Evolutionary conservation across 2,888 invertebrate genomes (phyloP), one percentile per base, ranked within the genome.

Genomic region (Urechis unicinctus): DNA sequence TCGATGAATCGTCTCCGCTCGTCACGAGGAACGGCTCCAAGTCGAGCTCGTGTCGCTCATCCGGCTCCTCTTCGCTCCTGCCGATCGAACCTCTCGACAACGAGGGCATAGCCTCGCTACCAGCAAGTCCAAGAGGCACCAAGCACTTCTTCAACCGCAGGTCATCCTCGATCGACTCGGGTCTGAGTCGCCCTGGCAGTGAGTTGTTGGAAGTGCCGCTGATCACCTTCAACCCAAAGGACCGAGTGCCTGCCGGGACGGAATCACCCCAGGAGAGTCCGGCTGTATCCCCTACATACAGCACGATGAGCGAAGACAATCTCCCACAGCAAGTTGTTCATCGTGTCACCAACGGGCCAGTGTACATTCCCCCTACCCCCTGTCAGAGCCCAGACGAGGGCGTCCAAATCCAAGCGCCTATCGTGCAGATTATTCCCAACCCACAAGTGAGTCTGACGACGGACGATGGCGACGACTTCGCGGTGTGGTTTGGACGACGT

Each of bases 401-500:
- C 9, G 28, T 28, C 21, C 24, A 2, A 5, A 26, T 22, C 29
- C 21, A 28, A 29, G 24, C 42, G 25, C 24, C 26, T n/a, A 21
- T 17, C 4, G 5, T 17, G 6, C 5, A 9, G 5, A 25, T 9
- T 13, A 3, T 22, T 4, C 30, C 26, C 13, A 44, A 50, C 13
- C 55, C 55, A 1, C 44, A 41, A 29, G 55, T 55, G 13, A 51
- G 50, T 21, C 50, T 55, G 24, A 55, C 55, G 22, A 55, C 55
- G n/a, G 55, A 55, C 2, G 55, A 55, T 22, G 55, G 55, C n/a
- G 55, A 55, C 30, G 54, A 54, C 42, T 55, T 51, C 45, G 50
- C 50, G 13, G 55, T 55, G 17, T 55, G 55, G 55, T 55, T 55
- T 29, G 55, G 55, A 6, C 25, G 55, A n/a, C 22, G 55, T 43